phyloP scores from a whole-genome alignment of 2,797 vertebrate species.

The Enteromius treurensis region DNA sequence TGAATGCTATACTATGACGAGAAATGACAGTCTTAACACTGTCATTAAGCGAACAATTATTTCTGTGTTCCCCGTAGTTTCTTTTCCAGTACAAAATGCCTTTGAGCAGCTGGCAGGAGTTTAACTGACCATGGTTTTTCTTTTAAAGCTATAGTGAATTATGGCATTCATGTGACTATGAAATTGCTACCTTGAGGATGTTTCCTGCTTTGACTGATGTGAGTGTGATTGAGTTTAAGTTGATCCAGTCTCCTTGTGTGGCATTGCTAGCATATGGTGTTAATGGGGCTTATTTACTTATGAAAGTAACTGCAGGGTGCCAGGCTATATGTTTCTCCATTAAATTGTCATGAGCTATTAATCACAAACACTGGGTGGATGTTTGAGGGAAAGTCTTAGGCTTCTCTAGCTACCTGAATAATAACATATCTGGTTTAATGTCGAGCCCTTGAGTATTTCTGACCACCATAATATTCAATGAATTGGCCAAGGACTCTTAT shows the following conservation, averaged over 20 bases:
- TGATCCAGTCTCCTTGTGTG: conserved; percentile 73
- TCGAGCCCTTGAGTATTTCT: neutral
- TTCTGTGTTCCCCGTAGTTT: conserved; percentile 16
- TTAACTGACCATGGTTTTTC: conserved; percentile 8
- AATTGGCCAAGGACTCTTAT: neutral
- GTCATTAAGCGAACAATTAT: conserved; percentile 33
- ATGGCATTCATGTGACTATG: conserved; percentile 27
- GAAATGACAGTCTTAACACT: conserved; percentile 5
- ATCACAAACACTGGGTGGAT: conserved; percentile 64
- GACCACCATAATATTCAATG: neutral
- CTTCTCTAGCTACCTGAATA: conserved; percentile 10
- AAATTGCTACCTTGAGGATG: conserved; percentile 43
- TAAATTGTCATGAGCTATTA: conserved; percentile 80
- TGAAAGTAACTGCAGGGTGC: conserved; percentile 69
- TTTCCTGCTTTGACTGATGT: conserved; percentile 20
- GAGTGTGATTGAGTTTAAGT: conserved; percentile 48
- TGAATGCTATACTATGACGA: neutral
- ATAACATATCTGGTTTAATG: conserved; percentile 1
- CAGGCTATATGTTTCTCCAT: conserved; percentile 78
- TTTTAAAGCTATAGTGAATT: conserved; percentile 34
- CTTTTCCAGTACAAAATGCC: conserved; percentile 13
- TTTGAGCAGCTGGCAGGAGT: conserved; percentile 18
- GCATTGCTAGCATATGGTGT: conserved; percentile 73
- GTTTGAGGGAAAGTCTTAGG: conserved; percentile 27
- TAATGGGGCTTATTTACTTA: conserved; percentile 74